A percentile compares a stretch with the other conserved stretches of the same genome.
Conservation (phyloP, 2,888 invertebrate species). For the Horisme vitalbata region DNA sequence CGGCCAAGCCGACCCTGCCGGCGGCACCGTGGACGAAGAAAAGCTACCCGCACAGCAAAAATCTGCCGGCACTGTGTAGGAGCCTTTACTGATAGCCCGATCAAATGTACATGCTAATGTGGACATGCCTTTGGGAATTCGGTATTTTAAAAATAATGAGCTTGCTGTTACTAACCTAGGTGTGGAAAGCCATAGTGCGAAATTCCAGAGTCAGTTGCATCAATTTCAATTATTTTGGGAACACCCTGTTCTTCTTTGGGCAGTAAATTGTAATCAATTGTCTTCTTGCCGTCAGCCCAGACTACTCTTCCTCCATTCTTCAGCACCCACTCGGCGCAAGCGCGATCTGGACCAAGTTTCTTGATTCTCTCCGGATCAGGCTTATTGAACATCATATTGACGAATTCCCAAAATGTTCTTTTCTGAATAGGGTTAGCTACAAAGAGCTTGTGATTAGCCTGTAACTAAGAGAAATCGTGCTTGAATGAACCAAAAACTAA, state of each 20-base stretch:
- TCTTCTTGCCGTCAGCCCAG: slow-evolving; percentile 84
- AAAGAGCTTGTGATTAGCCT: no score
- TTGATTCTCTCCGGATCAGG: slow-evolving; percentile 87
- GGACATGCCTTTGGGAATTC: no score
- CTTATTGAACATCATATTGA: slow-evolving; percentile 85
- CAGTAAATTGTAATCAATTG: slow-evolving; percentile 88
- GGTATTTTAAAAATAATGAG: no score
- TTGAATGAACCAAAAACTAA: no score
- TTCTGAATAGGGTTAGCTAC: no score
- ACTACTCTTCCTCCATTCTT: slow-evolving; percentile 93
- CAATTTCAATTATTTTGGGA: slow-evolving; percentile 84
- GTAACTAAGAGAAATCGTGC: no score
- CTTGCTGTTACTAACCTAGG: slow-evolving; percentile 64
- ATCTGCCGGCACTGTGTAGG: no score
- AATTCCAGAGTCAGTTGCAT: slow-evolving; percentile 91
- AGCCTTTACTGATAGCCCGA: no score
- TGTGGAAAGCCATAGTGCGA: slow-evolving; percentile 93
- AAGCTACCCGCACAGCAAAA: no score
- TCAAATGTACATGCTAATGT: no score
- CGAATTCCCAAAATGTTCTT: slow-evolving; percentile 76
- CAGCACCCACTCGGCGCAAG: slow-evolving; percentile 97
- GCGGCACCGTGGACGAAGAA: no score
- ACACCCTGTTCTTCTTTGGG: slow-evolving; percentile 82
- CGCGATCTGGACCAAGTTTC: slow-evolving; percentile 92
- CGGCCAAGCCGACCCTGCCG: no score